Evolutionary conservation across 2,113 vertebrate genomes (phyloP), one percentile per base, ranked within the genome.

Genomic region (Pogona vitticeps): DNA sequence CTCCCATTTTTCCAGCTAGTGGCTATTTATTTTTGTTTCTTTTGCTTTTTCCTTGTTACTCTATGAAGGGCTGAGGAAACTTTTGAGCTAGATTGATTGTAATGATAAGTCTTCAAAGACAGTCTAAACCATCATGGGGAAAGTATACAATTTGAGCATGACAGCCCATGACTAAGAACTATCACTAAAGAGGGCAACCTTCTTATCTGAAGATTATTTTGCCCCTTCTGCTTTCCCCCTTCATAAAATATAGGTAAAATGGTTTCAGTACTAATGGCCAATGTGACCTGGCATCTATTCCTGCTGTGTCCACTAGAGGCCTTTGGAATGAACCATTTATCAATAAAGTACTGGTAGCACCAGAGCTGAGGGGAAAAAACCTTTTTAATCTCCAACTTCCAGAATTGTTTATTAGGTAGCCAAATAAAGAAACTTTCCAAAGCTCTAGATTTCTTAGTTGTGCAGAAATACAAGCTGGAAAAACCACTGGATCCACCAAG

Each of bases 11-110:
- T 42, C 67, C 77, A 80, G 28, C 33, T 18, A 58, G n/a, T 3
- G 15, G 28, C 40, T 83, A n/a, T 76, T 84, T 84, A 15, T 76
- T 81, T 75, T 13, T 28, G 9, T 59, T 78, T 36, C 21, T 42
- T 7, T 85, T 85, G 46, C 67, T 8, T 86, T 86, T 81, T 85
- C 72, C 70, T 81, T 82, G 17, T 52, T 59, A 71, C 36, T 46
- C 65, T 76, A 82, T 36, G 40, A 28, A 85, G 40, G 12, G 15
- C 15, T 18, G 3, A 86, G 63, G 14, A 89, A 14, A 13, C 31
- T 80, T 31, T 31, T 89, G 33, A 12, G 20, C 36, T 13, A 61
- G 67, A 42, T 67, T 72, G 1, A 42, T 40, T 80, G 40, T 72
- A 86, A 86, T 86, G 36, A 86, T 78, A 86, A 52, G 77, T 52